Percentiles rank a stretch among this genome's conserved stretches.
Conservation (phyloP, 2,888 invertebrate genomes). For the Nymphalis polychloros region DNA sequence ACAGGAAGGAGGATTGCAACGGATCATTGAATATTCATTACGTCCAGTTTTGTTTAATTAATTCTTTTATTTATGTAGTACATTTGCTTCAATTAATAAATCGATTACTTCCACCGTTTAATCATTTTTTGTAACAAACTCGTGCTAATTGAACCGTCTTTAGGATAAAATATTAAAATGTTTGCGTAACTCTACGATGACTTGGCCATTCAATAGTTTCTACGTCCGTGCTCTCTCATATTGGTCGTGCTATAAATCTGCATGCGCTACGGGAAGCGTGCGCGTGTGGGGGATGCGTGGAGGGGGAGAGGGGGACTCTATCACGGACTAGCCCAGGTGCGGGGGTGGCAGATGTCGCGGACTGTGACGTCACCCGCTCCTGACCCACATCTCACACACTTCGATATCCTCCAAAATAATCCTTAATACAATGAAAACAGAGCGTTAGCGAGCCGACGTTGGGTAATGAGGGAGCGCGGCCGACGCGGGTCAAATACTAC, state of each 20-base stretch:
- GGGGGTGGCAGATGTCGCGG: constrained; percentile 72
- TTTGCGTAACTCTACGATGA: too few species aligned
- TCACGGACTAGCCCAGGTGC: constrained; percentile 57
- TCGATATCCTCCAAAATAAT: constrained; percentile 23
- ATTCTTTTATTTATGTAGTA: constrained; percentile 4
- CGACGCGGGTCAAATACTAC: constrained; percentile 41
- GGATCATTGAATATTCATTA: constrained; percentile 1
- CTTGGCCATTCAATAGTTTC: constrained; percentile 15
- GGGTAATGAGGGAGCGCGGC: constrained; percentile 21
- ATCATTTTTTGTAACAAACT: background rate
- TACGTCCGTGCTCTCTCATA: constrained; percentile 29
- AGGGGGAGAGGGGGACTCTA: constrained; percentile 34
- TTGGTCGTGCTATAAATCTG: constrained; percentile 61
- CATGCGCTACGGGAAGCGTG: constrained; percentile 51
- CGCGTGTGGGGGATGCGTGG: constrained; percentile 29
- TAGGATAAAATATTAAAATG: too few species aligned
- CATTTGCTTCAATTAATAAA: constrained; percentile 6
- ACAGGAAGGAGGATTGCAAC: background rate
- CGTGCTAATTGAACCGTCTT: too few species aligned
- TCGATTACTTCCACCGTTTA: background rate
- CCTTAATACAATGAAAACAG: constrained; percentile 26
- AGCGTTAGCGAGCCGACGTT: constrained; percentile 14
- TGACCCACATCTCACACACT: constrained; percentile 59
- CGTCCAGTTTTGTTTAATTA: background rate
- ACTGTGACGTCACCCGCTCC: constrained; percentile 45